Conservation (phyloP, 2,888 invertebrate genomes). For the Hypomecis atomaria region DNA sequence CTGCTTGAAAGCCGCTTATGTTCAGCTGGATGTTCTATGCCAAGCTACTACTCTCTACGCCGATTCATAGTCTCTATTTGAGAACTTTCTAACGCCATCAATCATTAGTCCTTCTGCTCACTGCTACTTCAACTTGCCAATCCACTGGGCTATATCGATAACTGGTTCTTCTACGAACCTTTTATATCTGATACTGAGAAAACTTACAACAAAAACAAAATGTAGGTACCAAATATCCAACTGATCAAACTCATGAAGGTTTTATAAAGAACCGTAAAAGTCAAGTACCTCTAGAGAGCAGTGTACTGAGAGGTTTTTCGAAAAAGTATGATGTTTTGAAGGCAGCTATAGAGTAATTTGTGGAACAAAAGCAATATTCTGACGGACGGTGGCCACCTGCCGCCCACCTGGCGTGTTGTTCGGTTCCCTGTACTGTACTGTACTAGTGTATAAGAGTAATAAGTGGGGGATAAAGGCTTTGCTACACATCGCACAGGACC, state of each 20-base stretch:
- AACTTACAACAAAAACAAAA: too few species aligned
- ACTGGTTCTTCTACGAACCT: too few species aligned
- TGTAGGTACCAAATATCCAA: neutral
- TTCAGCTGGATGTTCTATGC: too few species aligned
- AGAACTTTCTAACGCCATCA: too few species aligned
- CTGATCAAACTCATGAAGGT: neutral
- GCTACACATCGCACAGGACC: neutral
- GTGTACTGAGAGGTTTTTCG: neutral
- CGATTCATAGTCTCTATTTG: too few species aligned
- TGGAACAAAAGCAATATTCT: slow-evolving; percentile 32
- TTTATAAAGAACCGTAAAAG: neutral
- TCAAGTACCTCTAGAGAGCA: neutral
- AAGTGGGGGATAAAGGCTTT: neutral
- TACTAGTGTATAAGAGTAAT: neutral
- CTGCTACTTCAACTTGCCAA: too few species aligned
- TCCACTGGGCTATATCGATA: too few species aligned
- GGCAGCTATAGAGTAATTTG: slow-evolving; percentile 17
- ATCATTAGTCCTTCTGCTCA: too few species aligned
- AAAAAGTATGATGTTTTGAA: slow-evolving; percentile 20
- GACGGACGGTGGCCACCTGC: slow-evolving; percentile 26
- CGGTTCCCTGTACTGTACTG: neutral
- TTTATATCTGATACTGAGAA: too few species aligned
- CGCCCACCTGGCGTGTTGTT: slow-evolving; percentile 13
- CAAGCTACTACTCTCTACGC: too few species aligned
- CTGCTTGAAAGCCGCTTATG: too few species aligned